Percentiles rank a stretch among this genome's conserved stretches.
Conservation (phyloP, 2,113 vertebrate species). For the Oryctolagus cuniculus region mOryCun1.1 NC_091441.1:110506501-110507000, state of each 20-base stretch:
- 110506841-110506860: not conserved
- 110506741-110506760: not conserved
- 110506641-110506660: not conserved
- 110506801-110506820: not conserved
- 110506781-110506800: no score
- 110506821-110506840: not conserved
- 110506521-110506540: not conserved
- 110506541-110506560: not conserved
- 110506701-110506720: slow-evolving; percentile 19
- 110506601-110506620: not conserved
- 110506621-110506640: not conserved
- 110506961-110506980: not conserved
- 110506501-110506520: not conserved
- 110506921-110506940: not conserved
- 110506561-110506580: not conserved
- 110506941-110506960: not conserved
- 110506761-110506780: not conserved
- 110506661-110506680: not conserved
- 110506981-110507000: not conserved
- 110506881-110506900: not conserved
- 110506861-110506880: fast-evolving
- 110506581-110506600: not conserved
- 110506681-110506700: not conserved
- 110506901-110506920: fast-evolving
- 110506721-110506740: not conserved